A percentile compares a stretch with the other conserved stretches of the same genome.
These are phyloP conservation scores for Sceloporus undulatus DNA, from an alignment of 2,113 vertebrate genomes.

Conservation along the genomic window DNA sequence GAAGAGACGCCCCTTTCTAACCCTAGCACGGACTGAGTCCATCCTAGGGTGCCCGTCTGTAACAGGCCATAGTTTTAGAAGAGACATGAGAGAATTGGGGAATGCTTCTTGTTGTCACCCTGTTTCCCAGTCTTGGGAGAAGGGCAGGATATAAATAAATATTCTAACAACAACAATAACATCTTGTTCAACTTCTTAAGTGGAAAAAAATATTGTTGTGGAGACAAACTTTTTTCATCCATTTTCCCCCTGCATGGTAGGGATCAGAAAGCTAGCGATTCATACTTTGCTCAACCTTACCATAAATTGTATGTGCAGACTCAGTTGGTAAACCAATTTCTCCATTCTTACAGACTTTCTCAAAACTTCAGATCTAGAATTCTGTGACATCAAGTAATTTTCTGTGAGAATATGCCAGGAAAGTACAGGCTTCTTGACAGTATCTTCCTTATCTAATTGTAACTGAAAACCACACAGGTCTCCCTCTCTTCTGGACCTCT, in stretches of 20 bases:
- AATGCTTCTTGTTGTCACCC: background rate
- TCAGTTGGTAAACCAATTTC: background rate
- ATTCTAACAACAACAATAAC: too few relatives aligned
- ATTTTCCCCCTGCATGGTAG: too few relatives aligned
- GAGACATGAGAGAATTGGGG: background rate
- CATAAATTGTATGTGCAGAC: background rate
- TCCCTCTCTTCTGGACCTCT: constrained; percentile 85
- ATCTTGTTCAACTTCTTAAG: background rate
- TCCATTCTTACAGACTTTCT: background rate
- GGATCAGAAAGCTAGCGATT: too few relatives aligned
- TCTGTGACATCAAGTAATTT: background rate
- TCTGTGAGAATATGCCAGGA: background rate
- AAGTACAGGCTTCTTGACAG: background rate
- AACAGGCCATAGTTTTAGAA: too few relatives aligned
- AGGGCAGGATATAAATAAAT: too few relatives aligned
- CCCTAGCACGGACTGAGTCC: too few relatives aligned
- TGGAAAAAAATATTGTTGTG: too few relatives aligned
- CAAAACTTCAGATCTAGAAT: background rate
- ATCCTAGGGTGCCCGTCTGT: too few relatives aligned
- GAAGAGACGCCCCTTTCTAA: too few relatives aligned
- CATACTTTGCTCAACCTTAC: background rate
- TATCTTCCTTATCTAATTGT: background rate
- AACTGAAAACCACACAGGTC: constrained; percentile 65
- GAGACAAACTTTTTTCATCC: too few relatives aligned
- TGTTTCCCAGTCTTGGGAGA: too few relatives aligned